Percentiles rank a stretch among this genome's conserved stretches.
phyloP scores from a whole-genome alignment of 1,140 invertebrate genomes.

The Drosophila pruinosa region DNA sequence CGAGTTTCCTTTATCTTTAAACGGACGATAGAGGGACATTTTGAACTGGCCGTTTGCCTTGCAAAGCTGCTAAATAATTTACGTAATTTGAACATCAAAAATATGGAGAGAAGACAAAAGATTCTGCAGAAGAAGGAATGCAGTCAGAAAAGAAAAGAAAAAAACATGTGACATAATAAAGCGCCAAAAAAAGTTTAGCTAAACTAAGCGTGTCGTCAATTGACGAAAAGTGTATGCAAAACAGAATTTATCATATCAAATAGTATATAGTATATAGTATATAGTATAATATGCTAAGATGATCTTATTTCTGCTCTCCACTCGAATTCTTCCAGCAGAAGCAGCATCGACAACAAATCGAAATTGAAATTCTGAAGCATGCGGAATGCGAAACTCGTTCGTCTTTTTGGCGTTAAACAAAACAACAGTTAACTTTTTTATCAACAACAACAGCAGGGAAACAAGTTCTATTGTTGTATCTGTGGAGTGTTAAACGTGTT shows the following conservation, averaged over 20 bases:
- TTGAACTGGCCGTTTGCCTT: neutral
- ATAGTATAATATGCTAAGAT: neutral
- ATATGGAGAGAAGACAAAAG: neutral
- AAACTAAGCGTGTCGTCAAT: neutral
- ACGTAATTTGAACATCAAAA: no score
- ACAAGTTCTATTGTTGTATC: slow-evolving; percentile 52
- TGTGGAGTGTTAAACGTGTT: slow-evolving; percentile 67
- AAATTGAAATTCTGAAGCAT: slow-evolving; percentile 41
- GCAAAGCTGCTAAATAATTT: no score
- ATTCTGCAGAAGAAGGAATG: neutral
- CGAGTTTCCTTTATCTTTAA: slow-evolving; percentile 12
- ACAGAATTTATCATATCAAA: no score
- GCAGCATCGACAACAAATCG: slow-evolving; percentile 17
- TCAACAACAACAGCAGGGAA: slow-evolving; percentile 42
- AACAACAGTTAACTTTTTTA: slow-evolving; percentile 72
- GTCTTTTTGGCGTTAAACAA: slow-evolving; percentile 45
- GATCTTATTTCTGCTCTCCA: neutral
- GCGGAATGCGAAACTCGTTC: slow-evolving; percentile 45
- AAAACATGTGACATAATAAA: neutral
- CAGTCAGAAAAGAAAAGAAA: neutral
- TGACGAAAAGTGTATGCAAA: neutral
- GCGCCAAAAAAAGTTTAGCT: neutral
- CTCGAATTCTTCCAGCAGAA: neutral
- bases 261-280: no score
- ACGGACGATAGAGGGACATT: neutral